These are phyloP conservation scores for Littorina saxatilis DNA, from an alignment of 1,140 invertebrate species.

Conservation along the genomic window DNA sequence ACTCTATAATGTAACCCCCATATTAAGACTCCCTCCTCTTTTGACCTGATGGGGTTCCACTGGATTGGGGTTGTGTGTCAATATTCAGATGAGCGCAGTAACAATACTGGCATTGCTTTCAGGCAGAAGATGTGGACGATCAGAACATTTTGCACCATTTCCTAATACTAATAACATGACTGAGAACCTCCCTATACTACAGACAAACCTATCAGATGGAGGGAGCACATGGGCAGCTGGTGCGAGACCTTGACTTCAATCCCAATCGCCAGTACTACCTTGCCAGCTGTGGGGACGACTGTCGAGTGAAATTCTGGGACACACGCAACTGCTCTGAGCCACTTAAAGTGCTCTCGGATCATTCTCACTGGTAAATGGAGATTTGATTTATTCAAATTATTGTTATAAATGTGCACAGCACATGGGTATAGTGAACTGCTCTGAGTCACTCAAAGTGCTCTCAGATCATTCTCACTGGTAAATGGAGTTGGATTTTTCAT, in stretches of 20 bases:
- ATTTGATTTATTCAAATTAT: slow-evolving; percentile 9
- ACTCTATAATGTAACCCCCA: too few species aligned
- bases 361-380: slow-evolving; percentile 91
- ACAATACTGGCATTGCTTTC: too few species aligned
- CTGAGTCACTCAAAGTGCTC: slow-evolving; percentile 86
- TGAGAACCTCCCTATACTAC: too few species aligned
- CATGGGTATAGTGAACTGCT: slow-evolving; percentile 77
- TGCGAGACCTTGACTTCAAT: slow-evolving; percentile 96
- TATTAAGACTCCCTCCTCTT: too few species aligned
- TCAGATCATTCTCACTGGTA: slow-evolving; percentile 97
- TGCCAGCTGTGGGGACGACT: slow-evolving; percentile 96
- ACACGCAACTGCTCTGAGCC: slow-evolving; percentile 87
- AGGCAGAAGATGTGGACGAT: too few species aligned
- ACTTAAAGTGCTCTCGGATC: slow-evolving; percentile 88
- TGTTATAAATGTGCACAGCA: too few species aligned
- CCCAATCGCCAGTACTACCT: slow-evolving; percentile 96
- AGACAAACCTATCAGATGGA: slow-evolving; percentile 89
- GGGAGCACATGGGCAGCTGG: slow-evolving; percentile 90
- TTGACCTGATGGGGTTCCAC: too few species aligned
- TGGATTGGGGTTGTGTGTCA: too few species aligned
- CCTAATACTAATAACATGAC: too few species aligned
- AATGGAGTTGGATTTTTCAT: slow-evolving; percentile 45
- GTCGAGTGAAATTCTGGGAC: slow-evolving; percentile 96
- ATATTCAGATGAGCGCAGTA: too few species aligned
- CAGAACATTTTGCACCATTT: too few species aligned